A percentile compares a stretch with the other conserved stretches of the same genome.
phyloP scores from a whole-genome alignment of 2,888 invertebrate genomes.

The Mystacides longicornis region DNA sequence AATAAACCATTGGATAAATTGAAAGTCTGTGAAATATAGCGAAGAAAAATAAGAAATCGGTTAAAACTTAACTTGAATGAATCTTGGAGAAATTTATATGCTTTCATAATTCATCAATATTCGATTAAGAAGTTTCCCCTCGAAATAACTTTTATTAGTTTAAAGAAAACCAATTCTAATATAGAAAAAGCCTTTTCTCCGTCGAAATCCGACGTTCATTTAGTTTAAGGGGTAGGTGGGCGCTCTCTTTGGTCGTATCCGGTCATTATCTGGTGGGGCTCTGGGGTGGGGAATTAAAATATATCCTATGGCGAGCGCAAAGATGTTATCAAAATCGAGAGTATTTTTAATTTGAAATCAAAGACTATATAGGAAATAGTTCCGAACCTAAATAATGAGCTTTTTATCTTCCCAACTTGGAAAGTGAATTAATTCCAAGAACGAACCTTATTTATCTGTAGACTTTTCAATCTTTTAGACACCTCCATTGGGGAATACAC shows the following conservation, averaged over 20 bases:
- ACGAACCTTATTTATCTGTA: too few relatives aligned
- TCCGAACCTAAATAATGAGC: constrained; percentile 1
- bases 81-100: constrained; percentile 1
- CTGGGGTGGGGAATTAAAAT: constrained; percentile 24
- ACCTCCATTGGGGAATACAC: too few relatives aligned
- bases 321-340: constrained; percentile 18
- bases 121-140: neutral
- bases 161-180: neutral
- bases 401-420: too few relatives aligned
- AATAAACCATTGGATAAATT: too few relatives aligned
- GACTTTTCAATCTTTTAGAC: too few relatives aligned
- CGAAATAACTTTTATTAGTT: neutral
- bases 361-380: constrained; percentile 23
- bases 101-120: constrained; percentile 1
- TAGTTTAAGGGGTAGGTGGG: neutral
- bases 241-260: neutral
- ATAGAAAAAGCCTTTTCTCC: neutral
- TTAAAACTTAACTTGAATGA: too few relatives aligned
- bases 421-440: too few relatives aligned
- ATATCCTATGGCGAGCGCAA: constrained; percentile 16
- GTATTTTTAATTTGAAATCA: constrained; percentile 23
- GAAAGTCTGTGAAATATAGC: too few relatives aligned
- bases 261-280: neutral
- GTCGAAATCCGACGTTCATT: neutral
- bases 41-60: too few relatives aligned